phyloP scores from a whole-genome alignment of 2,797 vertebrate genomes.

The Molossus molossus region DNA sequence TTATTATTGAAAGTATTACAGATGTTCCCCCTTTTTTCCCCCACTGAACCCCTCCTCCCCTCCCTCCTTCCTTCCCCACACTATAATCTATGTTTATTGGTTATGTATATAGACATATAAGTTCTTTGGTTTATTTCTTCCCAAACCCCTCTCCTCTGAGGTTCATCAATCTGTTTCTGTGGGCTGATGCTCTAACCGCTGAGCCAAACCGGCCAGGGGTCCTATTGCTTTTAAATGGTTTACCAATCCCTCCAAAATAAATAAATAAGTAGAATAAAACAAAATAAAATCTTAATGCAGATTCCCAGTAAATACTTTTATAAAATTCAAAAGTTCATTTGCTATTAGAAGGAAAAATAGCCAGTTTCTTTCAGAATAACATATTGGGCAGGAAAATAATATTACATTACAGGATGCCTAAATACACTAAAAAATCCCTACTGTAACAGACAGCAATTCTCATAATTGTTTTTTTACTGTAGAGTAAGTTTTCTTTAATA shows the following conservation, averaged over 20 bases:
- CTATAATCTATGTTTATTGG: too few species aligned
- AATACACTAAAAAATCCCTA: not conserved
- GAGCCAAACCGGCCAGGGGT: too few species aligned
- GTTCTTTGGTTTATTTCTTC: too few species aligned
- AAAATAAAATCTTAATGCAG: conserved; percentile 51
- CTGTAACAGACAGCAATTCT: not conserved
- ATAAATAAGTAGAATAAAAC: conserved; percentile 44
- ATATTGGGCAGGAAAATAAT: conserved; percentile 15
- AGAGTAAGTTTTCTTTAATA: not conserved
- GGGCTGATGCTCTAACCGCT: too few species aligned
- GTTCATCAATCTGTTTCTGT: not conserved
- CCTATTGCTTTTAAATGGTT: not conserved
- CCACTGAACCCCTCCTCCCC: too few species aligned
- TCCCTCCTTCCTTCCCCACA: too few species aligned
- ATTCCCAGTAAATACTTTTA: not conserved
- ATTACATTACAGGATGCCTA: not conserved
- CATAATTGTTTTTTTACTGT: not conserved
- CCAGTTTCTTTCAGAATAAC: conserved; percentile 42
- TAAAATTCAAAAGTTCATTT: conserved; percentile 47
- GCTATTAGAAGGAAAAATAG: not conserved
- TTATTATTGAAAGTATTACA: too few species aligned
- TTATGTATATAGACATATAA: too few species aligned
- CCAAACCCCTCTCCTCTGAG: too few species aligned
- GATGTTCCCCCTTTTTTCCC: too few species aligned
- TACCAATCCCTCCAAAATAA: not conserved